Evolutionary conservation across 2,888 invertebrate genomes (phyloP).

Genomic region (Anticlea derivata): DNA sequence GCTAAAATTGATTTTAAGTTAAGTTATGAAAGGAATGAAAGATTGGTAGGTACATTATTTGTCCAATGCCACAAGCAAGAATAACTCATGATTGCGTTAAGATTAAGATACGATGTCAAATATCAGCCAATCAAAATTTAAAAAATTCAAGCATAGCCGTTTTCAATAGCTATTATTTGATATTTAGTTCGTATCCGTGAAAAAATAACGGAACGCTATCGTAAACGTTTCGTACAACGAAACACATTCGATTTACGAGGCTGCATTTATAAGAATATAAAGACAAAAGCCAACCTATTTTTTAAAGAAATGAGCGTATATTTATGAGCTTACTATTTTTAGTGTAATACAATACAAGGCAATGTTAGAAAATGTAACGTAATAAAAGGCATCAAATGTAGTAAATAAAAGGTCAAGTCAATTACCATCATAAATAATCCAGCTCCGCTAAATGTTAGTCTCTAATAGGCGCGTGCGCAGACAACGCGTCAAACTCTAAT

Average conservation of each 20-base stretch:
- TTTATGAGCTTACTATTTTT: not conserved
- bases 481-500: constrained; percentile 63
- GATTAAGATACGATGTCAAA: too few species aligned
- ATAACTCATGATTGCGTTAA: too few species aligned
- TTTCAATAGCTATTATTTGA: too few species aligned
- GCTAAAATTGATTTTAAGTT: not conserved
- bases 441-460: constrained; percentile 3
- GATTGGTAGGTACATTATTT: not conserved
- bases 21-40: not conserved
- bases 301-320: not conserved
- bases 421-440: constrained; percentile 7
- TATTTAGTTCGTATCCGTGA: too few species aligned
- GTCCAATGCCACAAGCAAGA: too few species aligned
- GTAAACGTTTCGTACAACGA: too few species aligned
- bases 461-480: constrained; percentile 59
- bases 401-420: constrained; percentile 1
- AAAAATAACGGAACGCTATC: too few species aligned
- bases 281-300: too few species aligned
- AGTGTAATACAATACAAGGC: not conserved
- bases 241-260: too few species aligned
- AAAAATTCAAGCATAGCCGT: too few species aligned
- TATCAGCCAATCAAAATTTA: too few species aligned
- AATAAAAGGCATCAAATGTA: not conserved
- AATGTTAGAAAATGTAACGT: not conserved
- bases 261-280: too few species aligned